Conservation (phyloP, 2,888 invertebrate genomes). For the Aleiodes testaceus region DNA sequence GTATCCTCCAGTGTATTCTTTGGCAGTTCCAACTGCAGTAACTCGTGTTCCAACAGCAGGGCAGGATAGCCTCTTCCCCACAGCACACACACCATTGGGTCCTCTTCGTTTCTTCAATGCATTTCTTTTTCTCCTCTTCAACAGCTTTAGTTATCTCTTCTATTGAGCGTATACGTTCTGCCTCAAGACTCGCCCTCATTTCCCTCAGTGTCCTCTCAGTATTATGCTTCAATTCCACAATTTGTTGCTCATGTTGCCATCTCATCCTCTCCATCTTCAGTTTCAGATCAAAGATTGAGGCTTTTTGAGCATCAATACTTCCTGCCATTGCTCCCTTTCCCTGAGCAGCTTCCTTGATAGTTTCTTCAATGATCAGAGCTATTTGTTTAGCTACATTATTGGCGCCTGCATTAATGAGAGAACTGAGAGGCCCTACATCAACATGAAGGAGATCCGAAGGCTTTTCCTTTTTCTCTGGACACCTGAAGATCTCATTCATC, state of each 20-base stretch:
- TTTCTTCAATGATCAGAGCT: constrained; percentile 68
- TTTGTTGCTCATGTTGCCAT: constrained; percentile 83
- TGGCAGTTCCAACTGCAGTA: constrained; percentile 95
- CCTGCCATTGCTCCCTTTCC: constrained; percentile 47
- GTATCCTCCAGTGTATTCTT: constrained; percentile 87
- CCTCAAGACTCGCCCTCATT: constrained; percentile 81
- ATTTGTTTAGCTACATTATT: constrained; percentile 64
- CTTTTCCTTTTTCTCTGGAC: not conserved
- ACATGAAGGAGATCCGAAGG: constrained; percentile 63
- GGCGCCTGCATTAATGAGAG: constrained; percentile 62
- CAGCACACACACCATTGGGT: constrained; percentile 96
- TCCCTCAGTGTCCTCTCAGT: constrained; percentile 82
- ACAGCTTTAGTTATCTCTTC: constrained; percentile 80
- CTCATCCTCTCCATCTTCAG: constrained; percentile 82
- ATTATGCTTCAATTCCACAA: constrained; percentile 83
- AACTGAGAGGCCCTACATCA: constrained; percentile 67
- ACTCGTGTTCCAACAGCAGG: constrained; percentile 97
- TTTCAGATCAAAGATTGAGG: constrained; percentile 77
- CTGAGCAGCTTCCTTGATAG: constrained; percentile 60
- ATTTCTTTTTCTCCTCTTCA: constrained; percentile 81
- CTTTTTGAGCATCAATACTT: constrained; percentile 72
- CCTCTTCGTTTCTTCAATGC: constrained; percentile 85
- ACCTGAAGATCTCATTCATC: not conserved
- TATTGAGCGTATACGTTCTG: constrained; percentile 80
- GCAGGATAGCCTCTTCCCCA: constrained; percentile 89